These are phyloP conservation scores for Siderastrea siderea DNA, from an alignment of 92 coral and sea anemone species.

Conservation along the genomic window DNA sequence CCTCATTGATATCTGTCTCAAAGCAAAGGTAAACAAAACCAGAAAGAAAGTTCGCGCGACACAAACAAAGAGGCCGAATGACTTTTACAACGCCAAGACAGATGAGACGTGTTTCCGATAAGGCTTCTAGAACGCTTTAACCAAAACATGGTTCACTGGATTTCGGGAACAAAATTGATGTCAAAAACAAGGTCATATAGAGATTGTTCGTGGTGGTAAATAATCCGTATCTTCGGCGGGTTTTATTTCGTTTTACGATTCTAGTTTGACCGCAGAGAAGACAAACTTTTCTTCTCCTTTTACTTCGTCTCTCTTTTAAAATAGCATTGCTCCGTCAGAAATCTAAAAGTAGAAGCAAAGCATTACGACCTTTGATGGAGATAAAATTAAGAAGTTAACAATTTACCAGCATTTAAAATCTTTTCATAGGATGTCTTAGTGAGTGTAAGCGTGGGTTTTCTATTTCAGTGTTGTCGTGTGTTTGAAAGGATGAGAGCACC, in stretches of 20 bases:
- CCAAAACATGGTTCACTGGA: not conserved
- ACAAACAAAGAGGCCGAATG: constrained; percentile 4
- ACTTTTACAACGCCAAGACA: constrained; percentile 1
- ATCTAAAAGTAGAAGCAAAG: too few species aligned
- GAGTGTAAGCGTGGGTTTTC: not conserved
- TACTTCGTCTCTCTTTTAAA: too few species aligned
- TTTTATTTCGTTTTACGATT: not conserved
- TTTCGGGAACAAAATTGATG: not conserved
- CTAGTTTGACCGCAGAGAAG: not conserved
- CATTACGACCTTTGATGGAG: too few species aligned
- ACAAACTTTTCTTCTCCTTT: constrained; percentile 2
- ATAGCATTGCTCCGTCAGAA: too few species aligned
- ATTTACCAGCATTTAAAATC: too few species aligned
- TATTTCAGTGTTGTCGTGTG: not conserved
- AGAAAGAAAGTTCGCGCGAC: constrained; percentile 14
- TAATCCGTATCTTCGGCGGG: not conserved
- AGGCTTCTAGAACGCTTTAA: constrained; percentile 19
- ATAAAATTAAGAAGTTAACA: too few species aligned
- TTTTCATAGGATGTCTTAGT: too few species aligned
- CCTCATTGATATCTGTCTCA: constrained; percentile 17
- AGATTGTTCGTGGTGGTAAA: too few species aligned
- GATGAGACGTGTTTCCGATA: not conserved
- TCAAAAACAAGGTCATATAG: not conserved
- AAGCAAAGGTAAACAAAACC: not conserved
- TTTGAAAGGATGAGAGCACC: not conserved